Evolutionary conservation across 2,113 vertebrate species (phyloP).

Genomic region (Malurus elegans): DNA sequence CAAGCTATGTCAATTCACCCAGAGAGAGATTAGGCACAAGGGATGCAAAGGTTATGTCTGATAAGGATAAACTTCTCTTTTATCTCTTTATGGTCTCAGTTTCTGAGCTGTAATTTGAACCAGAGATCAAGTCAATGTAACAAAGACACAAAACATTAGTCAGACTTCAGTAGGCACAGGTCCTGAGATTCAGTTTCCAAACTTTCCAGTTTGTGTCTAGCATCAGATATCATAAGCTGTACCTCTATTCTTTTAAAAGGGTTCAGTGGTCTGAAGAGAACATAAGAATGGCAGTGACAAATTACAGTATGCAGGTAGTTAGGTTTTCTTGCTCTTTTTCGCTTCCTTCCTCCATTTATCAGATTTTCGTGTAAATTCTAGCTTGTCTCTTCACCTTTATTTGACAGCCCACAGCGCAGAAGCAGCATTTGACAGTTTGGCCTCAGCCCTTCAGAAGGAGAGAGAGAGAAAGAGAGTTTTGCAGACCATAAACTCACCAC

Average conservation of each 20-base stretch:
- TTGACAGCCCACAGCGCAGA: neutral
- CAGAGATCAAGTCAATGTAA: neutral
- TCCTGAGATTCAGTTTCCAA: conserved; percentile 53
- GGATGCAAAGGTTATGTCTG: neutral
- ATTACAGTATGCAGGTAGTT: neutral
- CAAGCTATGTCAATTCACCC: neutral
- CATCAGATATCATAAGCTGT: conserved; percentile 35
- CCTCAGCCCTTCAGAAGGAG: neutral
- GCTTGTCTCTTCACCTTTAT: neutral
- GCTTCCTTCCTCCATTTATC: neutral
- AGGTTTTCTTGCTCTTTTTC: neutral
- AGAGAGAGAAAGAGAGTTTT: neutral
- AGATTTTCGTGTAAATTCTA: neutral
- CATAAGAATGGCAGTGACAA: neutral
- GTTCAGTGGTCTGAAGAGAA: neutral
- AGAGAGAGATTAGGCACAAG: neutral
- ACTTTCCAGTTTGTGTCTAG: conserved; percentile 35
- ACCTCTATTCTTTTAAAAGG: neutral
- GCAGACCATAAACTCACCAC: neutral
- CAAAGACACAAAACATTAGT: conserved; percentile 22
- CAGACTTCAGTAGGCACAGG: conserved; percentile 9
- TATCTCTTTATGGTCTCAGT: neutral
- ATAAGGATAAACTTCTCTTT: neutral
- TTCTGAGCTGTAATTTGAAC: conserved; percentile 35
- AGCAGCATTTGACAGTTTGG: neutral